Base-by-base conservation (phyloP, 1,140 invertebrate genomes). In the Stratiolaelaps scimitus region DNA sequence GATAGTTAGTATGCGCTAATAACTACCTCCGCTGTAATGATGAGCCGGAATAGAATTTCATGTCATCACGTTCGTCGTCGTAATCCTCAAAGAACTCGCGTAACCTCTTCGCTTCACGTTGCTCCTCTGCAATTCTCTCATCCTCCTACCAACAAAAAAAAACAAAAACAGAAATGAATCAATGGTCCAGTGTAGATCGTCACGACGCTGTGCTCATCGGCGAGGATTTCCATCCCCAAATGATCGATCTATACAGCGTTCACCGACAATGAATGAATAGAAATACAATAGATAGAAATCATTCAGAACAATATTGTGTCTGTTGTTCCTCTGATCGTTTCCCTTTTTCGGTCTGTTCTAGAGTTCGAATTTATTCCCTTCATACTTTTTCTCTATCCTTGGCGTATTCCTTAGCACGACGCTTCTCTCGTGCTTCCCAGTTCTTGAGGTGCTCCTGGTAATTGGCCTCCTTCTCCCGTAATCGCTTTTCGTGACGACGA, bases 1-100 rank as follows among this genome's bases (percentile, higher is more conserved):
- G n/a, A n/a, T n/a, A n/a, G n/a, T n/a, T n/a, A n/a, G n/a, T n/a
- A n/a, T n/a, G n/a, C n/a, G n/a, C n/a, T n/a, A n/a, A 40, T 23
- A 60, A 17, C 1, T 5, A 60, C 53, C 53, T n/a, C 2, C 53
- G 17, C 26, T 60, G 53, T 17, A 60, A 23, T n/a, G 53, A 60
- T 1, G 53, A 17, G 4, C 53, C 53, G 23, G 26, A 93, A 78
- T 96, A 98, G 79, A 90, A 98, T 75, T 96, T 96, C 29, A 86
- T 81, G 75, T 98, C 95, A 76, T 97, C 92, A 60, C 90, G 80
- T 77, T 97, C 91, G 76, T 98, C 94, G 76, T 97, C 92, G 75
- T 98, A 98, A 76, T 98, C 94, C 77, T 98, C 93, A 10, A 98
- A 80, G 75, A 98, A 98, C 79, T 98, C 91, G 76, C 94, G 93